Conservation (phyloP, 2,797 vertebrate genomes). For the Cossypha dichroa region DNA sequence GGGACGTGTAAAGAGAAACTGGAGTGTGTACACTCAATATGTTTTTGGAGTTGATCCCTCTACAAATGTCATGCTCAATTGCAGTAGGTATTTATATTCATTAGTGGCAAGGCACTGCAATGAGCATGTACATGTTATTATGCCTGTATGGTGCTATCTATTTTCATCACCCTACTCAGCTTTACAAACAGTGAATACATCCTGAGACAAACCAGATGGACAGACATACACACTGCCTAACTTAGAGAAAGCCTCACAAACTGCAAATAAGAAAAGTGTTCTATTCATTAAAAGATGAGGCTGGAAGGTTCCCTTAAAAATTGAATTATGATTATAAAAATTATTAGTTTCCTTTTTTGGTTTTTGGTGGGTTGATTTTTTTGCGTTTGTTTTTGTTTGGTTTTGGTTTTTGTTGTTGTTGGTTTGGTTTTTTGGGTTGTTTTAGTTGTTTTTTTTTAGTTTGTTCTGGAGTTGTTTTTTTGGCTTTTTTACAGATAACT, state of each 20-base stretch:
- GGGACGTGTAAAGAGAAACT: not conserved
- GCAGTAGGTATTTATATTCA: slow-evolving; percentile 24
- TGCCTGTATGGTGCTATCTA: not conserved
- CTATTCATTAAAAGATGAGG: not conserved
- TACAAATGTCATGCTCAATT: slow-evolving; percentile 22
- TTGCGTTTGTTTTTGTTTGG: not conserved
- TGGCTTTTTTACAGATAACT: not conserved
- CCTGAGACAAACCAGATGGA: not conserved
- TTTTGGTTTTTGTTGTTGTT: not conserved
- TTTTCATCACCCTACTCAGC: not conserved
- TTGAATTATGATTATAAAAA: not conserved
- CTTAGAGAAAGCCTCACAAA: not conserved
- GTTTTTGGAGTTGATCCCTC: slow-evolving; percentile 28
- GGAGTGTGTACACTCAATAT: not conserved
- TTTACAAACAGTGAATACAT: not conserved
- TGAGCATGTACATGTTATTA: not conserved
- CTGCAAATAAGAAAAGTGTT: not conserved
- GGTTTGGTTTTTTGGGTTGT: not conserved
- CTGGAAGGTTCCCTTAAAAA: not conserved
- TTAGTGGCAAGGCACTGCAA: not conserved
- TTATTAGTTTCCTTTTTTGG: not conserved
- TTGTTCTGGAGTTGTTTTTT: not conserved
- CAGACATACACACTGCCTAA: not conserved
- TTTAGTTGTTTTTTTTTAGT: accelerated
- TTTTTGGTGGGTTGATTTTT: accelerated